phyloP scores from a whole-genome alignment of 2,113 vertebrate species.

The Cavia porcellus region DNA sequence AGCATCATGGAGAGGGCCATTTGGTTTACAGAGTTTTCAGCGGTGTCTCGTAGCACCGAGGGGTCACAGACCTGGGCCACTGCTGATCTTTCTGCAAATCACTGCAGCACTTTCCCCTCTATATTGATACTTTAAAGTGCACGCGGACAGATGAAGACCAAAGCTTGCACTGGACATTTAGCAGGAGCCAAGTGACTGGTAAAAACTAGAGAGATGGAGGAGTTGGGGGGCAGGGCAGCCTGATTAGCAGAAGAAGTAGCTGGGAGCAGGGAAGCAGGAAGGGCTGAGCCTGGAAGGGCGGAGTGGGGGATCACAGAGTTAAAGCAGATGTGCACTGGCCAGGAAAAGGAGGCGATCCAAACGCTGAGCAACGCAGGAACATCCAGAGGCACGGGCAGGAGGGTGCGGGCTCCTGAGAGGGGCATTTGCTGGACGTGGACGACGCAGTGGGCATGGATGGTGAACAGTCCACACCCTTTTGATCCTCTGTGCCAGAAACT shows the following conservation, averaged over 20 bases:
- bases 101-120: not conserved
- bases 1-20: not conserved
- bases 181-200: not conserved
- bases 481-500: not conserved
- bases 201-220: not conserved
- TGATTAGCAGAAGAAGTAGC: accelerated
- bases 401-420: not conserved
- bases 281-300: not conserved
- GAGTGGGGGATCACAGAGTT: not conserved
- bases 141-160: not conserved
- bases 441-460: not conserved
- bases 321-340: not conserved
- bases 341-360: not conserved
- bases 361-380: not conserved
- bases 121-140: not conserved
- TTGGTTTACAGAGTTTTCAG: not conserved
- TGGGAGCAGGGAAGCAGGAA: not conserved
- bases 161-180: accelerated
- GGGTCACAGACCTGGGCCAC: accelerated
- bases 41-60: not conserved
- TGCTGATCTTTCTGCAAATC: not conserved
- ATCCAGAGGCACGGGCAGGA: no score
- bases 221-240: accelerated
- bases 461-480: no score
- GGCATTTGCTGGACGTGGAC: not conserved